Evolutionary conservation across 2,113 vertebrate species (phyloP).

Genomic region (Amphiprion ocellaris): DNA sequence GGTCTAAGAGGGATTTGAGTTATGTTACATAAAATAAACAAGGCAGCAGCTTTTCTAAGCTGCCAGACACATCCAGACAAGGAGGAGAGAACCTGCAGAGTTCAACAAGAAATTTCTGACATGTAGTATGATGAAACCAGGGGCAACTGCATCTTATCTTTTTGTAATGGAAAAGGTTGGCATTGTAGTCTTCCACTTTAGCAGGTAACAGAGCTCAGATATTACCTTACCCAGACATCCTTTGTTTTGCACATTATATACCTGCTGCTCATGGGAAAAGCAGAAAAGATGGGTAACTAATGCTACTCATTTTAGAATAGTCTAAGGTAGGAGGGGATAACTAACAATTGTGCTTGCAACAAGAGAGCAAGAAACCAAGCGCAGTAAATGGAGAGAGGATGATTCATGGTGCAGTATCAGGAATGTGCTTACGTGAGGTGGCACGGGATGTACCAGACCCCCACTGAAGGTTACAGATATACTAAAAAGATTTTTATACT

Average conservation of each 20-base stretch:
- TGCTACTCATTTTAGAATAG: constrained; percentile 37
- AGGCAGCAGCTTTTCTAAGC: constrained; percentile 23
- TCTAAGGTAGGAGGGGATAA: not conserved
- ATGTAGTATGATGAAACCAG: constrained; percentile 61
- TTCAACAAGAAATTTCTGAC: constrained; percentile 40
- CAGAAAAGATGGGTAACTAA: constrained; percentile 33
- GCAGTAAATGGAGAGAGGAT: constrained; percentile 31
- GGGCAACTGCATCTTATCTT: constrained; percentile 55
- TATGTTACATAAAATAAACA: constrained; percentile 48
- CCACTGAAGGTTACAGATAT: constrained; percentile 57
- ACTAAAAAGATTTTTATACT: constrained; percentile 39
- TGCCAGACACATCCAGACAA: constrained; percentile 30
- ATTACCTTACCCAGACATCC: not conserved
- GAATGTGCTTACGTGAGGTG: constrained; percentile 61
- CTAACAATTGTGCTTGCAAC: constrained; percentile 24
- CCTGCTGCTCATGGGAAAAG: constrained; percentile 24
- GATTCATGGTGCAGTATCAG: constrained; percentile 62
- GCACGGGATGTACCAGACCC: constrained; percentile 38
- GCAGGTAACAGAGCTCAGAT: constrained; percentile 34
- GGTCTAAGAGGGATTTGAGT: constrained; percentile 59
- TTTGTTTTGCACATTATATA: constrained; percentile 18
- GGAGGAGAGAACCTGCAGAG: constrained; percentile 26
- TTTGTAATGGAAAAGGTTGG: constrained; percentile 29
- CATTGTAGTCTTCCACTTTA: constrained; percentile 29
- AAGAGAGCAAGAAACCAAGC: constrained; percentile 34